Evolutionary conservation across 2,888 invertebrate species (phyloP), one percentile per base, ranked within the genome.

Genomic region (Apantesis nais): DNA sequence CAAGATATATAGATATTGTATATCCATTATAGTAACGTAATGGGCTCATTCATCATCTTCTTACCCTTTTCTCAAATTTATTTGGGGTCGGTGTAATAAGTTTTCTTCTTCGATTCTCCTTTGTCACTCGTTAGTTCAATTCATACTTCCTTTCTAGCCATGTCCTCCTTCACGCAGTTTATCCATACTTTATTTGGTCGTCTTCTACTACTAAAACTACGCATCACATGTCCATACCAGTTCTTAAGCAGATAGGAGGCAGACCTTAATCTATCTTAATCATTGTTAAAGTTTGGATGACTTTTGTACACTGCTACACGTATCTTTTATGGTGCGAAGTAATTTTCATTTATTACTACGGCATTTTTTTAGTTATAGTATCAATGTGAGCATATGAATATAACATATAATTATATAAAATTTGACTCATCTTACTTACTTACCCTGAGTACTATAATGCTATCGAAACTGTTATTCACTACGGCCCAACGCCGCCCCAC

Each of bases 401-500:
- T 12, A 25, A n/a, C 25, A 55, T 0, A 12, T 55, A 55, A 11
- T 12, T 55, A 25, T 55, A 25, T 12, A 12, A 11, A 55, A 25
- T 25, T 0, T 55, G 12, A 14, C 12, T 25, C 14, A 25, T 55
- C 11, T 14, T 12, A 55, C 55, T 25, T 12, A 52, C 11, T 22
- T 48, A 55, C 25, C 7, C 29, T 0, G 16, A 58, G 4, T 7
- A 8, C 58, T 16, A 58, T 58, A 29, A 55, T 29, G 16, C 29
- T 2, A 29, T 58, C 8, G 7, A 31, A 44, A 19, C 22, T 5
- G 12, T 44, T 44, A 63, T 63, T 44, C 29, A 44, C 19, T 44
- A 63, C 29, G 19, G 41, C 31, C 44, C 63, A 63, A 63, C 62
- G 22, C 44, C 44, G 31, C 22, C 29, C 44, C 22, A 64, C 65